Conservation (phyloP, 2,113 vertebrate genomes). For the Pelvicachromis taeniatus region DNA sequence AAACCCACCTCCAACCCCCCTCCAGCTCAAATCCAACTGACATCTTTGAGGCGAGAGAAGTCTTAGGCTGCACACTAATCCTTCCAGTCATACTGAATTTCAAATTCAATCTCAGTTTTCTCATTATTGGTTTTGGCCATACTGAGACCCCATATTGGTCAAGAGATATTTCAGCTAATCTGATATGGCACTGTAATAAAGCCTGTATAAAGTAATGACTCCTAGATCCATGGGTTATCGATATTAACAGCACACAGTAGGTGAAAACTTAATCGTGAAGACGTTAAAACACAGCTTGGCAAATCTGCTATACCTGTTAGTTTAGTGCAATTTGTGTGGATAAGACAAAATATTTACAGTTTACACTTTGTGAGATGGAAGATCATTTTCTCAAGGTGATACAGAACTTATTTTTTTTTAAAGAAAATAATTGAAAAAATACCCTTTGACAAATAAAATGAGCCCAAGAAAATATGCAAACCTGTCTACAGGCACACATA, state of each 20-base stretch:
- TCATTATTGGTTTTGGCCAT: constrained; percentile 72
- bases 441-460: neutral
- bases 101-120: constrained; percentile 75
- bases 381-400: neutral
- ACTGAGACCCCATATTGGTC: constrained; percentile 71
- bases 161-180: constrained; percentile 71
- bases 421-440: neutral
- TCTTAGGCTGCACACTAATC: constrained; percentile 66
- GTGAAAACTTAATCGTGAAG: neutral
- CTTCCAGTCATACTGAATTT: constrained; percentile 71
- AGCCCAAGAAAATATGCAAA: neutral
- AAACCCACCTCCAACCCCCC: constrained; percentile 28
- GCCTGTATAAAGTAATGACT: constrained; percentile 54
- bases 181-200: constrained; percentile 56
- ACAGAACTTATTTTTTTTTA: neutral
- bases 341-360: neutral
- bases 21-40: constrained; percentile 60
- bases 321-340: neutral
- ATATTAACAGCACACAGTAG: constrained; percentile 43
- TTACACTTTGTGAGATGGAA: neutral
- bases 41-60: constrained; percentile 65
- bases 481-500: neutral
- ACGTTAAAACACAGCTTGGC: neutral
- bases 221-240: constrained; percentile 42
- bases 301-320: neutral